Conservation (phyloP, 2,797 vertebrate genomes). For the Lutjanus campechanus region DNA sequence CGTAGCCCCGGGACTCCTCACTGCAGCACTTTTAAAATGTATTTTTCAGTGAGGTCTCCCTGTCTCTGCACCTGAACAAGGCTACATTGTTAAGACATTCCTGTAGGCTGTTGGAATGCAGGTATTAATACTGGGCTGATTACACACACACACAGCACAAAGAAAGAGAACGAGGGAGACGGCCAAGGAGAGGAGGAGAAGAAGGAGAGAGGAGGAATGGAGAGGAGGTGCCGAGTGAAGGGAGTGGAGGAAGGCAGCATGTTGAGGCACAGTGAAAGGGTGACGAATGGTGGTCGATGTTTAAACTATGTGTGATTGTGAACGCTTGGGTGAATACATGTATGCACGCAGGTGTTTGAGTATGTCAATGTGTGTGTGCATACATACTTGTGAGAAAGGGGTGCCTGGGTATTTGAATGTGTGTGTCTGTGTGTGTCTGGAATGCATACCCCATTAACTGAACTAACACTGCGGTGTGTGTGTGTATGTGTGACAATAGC, state of each 20-base stretch:
- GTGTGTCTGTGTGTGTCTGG: constrained; percentile 50
- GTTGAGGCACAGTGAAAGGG: constrained; percentile 47
- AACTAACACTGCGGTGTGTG: constrained; percentile 28
- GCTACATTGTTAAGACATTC: constrained; percentile 87
- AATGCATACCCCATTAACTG: constrained; percentile 66
- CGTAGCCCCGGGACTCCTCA: constrained; percentile 26
- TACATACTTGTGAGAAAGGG: constrained; percentile 21
- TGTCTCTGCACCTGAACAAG: constrained; percentile 79
- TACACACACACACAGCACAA: constrained; percentile 73
- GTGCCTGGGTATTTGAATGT: constrained; percentile 33
- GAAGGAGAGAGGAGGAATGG: constrained; percentile 31
- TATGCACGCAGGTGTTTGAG: constrained; percentile 20
- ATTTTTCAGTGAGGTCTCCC: constrained; percentile 57
- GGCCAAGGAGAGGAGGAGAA: constrained; percentile 13
- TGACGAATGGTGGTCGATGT: constrained; percentile 52
- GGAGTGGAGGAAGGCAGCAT: constrained; percentile 36
- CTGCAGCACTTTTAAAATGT: constrained; percentile 33
- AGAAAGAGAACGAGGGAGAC: constrained; percentile 36
- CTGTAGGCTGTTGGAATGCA: constrained; percentile 85
- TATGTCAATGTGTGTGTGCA: constrained; percentile 22
- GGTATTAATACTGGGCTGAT: constrained; percentile 84
- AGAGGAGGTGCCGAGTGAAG: constrained; percentile 64
- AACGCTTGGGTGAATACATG: constrained; percentile 28
- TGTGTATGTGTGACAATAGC: constrained; percentile 35
- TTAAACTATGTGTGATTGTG: constrained; percentile 34